These are phyloP conservation scores for Zaprionus taronus DNA, from an alignment of 1,140 invertebrate genomes.

Conservation along the genomic window DNA sequence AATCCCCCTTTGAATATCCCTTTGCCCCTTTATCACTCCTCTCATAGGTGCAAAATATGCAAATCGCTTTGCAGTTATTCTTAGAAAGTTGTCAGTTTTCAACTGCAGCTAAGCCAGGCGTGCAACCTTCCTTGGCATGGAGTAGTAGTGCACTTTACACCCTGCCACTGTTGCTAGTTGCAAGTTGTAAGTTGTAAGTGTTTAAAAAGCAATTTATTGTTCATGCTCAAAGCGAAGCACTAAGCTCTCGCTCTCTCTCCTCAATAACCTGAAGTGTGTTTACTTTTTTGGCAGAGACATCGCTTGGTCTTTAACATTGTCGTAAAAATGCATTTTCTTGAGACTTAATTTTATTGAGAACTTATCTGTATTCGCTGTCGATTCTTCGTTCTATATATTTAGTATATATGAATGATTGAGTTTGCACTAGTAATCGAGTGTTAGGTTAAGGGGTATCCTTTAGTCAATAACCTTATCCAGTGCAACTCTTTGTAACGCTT, in stretches of 20 bases:
- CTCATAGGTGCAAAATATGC: constrained; percentile 69
- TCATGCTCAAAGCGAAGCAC: constrained; percentile 43
- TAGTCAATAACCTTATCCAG: neutral
- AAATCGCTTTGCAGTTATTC: constrained; percentile 82
- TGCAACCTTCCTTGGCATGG: constrained; percentile 28
- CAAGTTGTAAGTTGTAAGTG: constrained; percentile 66
- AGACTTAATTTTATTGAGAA: too few relatives aligned
- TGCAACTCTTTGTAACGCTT: constrained; percentile 6
- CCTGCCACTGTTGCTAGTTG: constrained; percentile 34
- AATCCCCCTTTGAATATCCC: too few relatives aligned
- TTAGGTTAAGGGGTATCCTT: neutral
- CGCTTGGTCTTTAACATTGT: neutral
- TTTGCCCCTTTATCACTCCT: neutral
- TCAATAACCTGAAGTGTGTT: neutral
- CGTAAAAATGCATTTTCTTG: too few relatives aligned
- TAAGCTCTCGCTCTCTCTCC: neutral
- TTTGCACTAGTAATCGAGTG: too few relatives aligned
- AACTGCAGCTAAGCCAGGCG: constrained; percentile 58
- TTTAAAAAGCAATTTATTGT: constrained; percentile 83
- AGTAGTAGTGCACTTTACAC: constrained; percentile 41
- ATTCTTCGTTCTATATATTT: too few relatives aligned
- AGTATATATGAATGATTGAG: too few relatives aligned
- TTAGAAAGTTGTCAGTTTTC: constrained; percentile 79
- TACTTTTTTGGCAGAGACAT: neutral
- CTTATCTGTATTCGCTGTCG: too few relatives aligned